phyloP scores from a whole-genome alignment of 2,797 vertebrate species.

The Poecilia gillii region DNA sequence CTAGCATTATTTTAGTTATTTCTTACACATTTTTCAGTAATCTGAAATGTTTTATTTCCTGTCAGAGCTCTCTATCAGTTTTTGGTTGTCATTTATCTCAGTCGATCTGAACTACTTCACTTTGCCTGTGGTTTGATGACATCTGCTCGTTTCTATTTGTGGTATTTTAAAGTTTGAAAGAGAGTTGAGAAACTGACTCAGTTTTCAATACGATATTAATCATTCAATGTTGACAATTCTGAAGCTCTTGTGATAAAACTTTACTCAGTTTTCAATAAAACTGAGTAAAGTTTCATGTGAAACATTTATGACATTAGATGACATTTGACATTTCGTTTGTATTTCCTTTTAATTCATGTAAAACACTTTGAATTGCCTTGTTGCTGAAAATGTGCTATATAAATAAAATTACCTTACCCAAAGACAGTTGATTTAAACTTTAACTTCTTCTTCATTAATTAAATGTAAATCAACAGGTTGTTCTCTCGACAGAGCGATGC shows the following conservation, averaged over 20 bases:
- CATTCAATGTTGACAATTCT: neutral
- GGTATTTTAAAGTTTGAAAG: neutral
- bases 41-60: neutral
- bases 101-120: neutral
- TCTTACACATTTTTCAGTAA: neutral
- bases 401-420: too few species aligned
- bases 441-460: neutral
- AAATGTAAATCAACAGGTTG: neutral
- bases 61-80: neutral
- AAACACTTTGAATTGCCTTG: too few species aligned
- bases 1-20: neutral
- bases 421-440: neutral
- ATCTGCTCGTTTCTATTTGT: neutral
- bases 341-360: too few species aligned
- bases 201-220: neutral
- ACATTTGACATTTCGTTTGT: neutral
- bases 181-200: neutral
- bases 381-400: too few species aligned
- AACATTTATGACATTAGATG: too few species aligned
- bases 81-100: neutral
- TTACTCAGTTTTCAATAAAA: neutral
- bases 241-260: neutral
- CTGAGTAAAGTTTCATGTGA: too few species aligned
- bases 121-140: neutral
- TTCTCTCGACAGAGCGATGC: neutral